These are phyloP conservation scores for Venustoraphidia nigricollis DNA, from an alignment of 2,888 invertebrate species.

Conservation along the genomic window DNA sequence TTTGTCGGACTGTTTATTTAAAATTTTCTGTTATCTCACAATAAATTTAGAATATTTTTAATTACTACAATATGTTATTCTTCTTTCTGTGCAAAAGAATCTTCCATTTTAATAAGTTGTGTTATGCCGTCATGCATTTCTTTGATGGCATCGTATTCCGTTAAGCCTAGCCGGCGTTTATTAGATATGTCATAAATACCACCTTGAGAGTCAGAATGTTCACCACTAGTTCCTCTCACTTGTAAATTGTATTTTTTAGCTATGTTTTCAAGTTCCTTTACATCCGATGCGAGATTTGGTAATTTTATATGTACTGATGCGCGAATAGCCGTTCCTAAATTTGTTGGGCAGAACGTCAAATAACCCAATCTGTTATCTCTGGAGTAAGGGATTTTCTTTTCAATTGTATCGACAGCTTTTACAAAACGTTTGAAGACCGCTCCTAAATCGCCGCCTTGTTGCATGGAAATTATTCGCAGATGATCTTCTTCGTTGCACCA, in stretches of 20 bases:
- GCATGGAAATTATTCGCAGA: conserved; percentile 92
- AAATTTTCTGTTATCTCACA: too few relatives aligned
- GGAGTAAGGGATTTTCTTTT: conserved; percentile 35
- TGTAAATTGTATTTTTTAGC: conserved; percentile 42
- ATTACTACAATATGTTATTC: too few relatives aligned
- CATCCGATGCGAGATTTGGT: conserved; percentile 38
- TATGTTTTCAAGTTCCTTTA: conserved; percentile 35
- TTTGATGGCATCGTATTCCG: conserved; percentile 43
- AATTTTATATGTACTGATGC: conserved; percentile 55
- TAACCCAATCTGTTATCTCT: conserved; percentile 45
- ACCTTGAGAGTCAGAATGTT: conserved; percentile 42
- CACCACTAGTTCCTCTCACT: conserved; percentile 40
- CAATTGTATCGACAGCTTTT: conserved; percentile 33
- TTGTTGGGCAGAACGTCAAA: conserved; percentile 59
- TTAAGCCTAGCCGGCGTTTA: conserved; percentile 46
- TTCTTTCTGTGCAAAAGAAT: conserved; percentile 7
- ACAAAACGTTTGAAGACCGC: conserved; percentile 44
- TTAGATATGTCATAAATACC: conserved; percentile 51
- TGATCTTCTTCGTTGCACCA: conserved; percentile 99
- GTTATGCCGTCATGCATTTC: conserved; percentile 48
- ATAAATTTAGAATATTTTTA: too few relatives aligned
- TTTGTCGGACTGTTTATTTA: too few relatives aligned
- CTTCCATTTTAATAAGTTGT: conserved; percentile 41
- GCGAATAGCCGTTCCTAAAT: conserved; percentile 53
- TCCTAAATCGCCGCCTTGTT: conserved; percentile 82